Conservation (phyloP, 53 echinoderm and acorn worm genomes). For the Crossaster papposus region DNA sequence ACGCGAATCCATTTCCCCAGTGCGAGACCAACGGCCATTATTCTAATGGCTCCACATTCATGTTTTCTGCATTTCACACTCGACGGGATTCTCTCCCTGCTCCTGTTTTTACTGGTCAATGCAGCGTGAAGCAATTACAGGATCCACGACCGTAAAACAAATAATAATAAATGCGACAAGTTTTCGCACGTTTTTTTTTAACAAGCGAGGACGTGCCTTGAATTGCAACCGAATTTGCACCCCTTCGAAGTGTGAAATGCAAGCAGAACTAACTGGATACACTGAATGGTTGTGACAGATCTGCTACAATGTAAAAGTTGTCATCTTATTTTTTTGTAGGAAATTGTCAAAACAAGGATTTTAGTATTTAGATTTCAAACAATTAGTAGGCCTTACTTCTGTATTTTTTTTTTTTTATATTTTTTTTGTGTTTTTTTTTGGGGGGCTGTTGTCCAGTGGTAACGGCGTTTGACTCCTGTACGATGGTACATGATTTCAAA, state of each 20-base stretch:
- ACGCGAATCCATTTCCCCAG: not conserved
- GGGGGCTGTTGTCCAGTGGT: no score
- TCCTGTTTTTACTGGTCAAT: not conserved
- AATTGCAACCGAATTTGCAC: not conserved
- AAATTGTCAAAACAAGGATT: not conserved
- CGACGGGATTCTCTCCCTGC: not conserved
- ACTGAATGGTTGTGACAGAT: not conserved
- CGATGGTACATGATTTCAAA: no score
- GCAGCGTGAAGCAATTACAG: not conserved
- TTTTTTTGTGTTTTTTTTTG: no score
- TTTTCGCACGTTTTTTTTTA: not conserved
- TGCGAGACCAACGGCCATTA: not conserved
- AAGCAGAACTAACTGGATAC: not conserved
- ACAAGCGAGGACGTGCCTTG: not conserved
- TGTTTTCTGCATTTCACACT: slow-evolving; percentile 1
- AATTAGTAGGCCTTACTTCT: not conserved
- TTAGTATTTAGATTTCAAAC: not conserved
- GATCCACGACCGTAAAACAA: not conserved
- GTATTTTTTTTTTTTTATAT: no score
- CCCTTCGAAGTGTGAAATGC: not conserved
- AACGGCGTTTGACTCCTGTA: no score
- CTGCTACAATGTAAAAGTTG: not conserved
- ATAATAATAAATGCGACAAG: not conserved
- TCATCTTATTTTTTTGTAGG: not conserved
- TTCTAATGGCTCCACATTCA: not conserved